Percentiles rank a stretch among this genome's conserved stretches.
Evolutionary conservation across 2,888 invertebrate species (phyloP).

Genomic region (Chelonus formosanus): DNA sequence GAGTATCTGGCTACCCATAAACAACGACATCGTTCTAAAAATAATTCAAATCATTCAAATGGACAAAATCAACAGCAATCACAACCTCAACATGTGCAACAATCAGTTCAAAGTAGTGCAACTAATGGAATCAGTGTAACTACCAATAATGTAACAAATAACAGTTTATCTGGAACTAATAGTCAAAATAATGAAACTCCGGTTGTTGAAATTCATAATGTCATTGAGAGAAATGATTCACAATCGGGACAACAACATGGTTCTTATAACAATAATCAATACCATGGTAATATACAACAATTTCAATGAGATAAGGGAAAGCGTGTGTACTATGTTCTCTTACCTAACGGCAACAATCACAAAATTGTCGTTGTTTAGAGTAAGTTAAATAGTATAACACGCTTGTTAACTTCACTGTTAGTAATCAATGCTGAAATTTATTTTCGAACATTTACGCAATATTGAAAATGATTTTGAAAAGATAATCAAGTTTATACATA

Average conservation of each 20-base stretch:
- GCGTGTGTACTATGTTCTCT: constrained; percentile 64
- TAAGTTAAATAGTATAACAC: constrained; percentile 21
- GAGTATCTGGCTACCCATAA: constrained; percentile 73
- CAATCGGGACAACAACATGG: constrained; percentile 43
- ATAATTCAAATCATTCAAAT: constrained; percentile 59
- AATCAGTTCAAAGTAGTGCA: constrained; percentile 49
- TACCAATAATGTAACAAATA: constrained; percentile 41
- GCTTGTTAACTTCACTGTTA: not conserved
- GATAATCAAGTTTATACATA: constrained; percentile 1
- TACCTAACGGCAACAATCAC: constrained; percentile 64
- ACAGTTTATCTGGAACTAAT: constrained; percentile 47
- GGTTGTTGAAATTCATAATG: constrained; percentile 59
- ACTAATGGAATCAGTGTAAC: constrained; percentile 44
- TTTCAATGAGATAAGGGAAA: constrained; percentile 65
- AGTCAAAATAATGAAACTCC: constrained; percentile 50
- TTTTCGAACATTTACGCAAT: too few species aligned
- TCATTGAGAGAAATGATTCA: constrained; percentile 52
- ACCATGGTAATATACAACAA: constrained; percentile 57
- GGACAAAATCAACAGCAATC: constrained; percentile 43
- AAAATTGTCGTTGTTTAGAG: constrained; percentile 61
- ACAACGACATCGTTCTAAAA: constrained; percentile 68
- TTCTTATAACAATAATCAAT: constrained; percentile 53
- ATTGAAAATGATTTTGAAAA: too few species aligned
- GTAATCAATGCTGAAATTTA: too few species aligned
- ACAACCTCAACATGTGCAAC: constrained; percentile 48